Percentiles rank a stretch among this genome's conserved stretches.
These are phyloP conservation scores for Turritopsis rubra DNA, from an alignment of 30 jellyfish, hydroid and myxozoan genomes.

Conservation along the genomic window DNA sequence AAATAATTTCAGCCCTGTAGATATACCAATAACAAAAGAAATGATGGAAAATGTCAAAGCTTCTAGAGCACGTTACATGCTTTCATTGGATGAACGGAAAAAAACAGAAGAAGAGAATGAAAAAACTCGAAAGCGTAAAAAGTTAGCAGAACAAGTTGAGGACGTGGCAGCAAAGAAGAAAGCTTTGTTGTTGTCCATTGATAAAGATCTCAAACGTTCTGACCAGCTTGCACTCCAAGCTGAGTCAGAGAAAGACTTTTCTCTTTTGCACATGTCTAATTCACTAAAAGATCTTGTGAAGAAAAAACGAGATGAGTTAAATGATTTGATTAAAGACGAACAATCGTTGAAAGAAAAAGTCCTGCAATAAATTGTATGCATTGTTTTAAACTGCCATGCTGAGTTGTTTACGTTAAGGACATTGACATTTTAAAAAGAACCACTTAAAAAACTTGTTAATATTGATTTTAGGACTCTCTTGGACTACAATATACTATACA, in stretches of 20 bases:
- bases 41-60: conserved; percentile 7
- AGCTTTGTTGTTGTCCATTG: conserved; percentile 4
- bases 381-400: background rate
- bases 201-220: conserved; percentile 16
- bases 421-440: background rate
- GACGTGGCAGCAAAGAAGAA: conserved; percentile 10
- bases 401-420: background rate
- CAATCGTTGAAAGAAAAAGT: background rate
- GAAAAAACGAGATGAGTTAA: conserved; percentile 10
- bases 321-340: background rate
- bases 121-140: conserved; percentile 10
- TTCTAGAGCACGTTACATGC: conserved; percentile 4
- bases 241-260: conserved; percentile 17
- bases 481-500: background rate
- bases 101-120: conserved; percentile 6
- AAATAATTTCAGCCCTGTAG: background rate
- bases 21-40: background rate
- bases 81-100: conserved; percentile 1
- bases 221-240: conserved; percentile 24
- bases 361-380: background rate
- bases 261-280: conserved; percentile 5
- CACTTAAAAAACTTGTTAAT: background rate
- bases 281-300: conserved; percentile 10
- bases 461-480: background rate
- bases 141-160: conserved; percentile 6